Evolutionary conservation across 2,797 vertebrate genomes (phyloP).

Genomic region (Lophius americanus): DNA sequence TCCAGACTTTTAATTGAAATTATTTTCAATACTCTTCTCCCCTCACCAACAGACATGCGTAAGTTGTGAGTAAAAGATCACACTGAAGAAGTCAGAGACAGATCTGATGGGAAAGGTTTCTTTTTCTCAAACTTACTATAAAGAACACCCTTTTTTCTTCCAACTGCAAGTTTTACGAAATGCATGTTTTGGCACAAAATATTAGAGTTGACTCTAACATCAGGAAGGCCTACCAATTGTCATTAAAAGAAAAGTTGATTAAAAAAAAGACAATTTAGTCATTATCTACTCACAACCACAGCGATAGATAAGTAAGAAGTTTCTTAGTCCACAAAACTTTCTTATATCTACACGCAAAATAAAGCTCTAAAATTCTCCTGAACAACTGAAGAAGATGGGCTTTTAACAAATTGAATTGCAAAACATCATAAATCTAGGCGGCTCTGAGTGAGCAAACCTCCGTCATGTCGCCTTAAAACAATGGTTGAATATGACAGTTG

Average conservation of each 20-base stretch:
- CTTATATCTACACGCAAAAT: too few relatives aligned
- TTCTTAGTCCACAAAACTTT: too few relatives aligned
- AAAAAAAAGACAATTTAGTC: too few relatives aligned
- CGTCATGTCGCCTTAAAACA: too few relatives aligned
- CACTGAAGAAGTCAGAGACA: constrained; percentile 40
- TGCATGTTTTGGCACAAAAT: constrained; percentile 70
- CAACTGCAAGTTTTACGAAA: constrained; percentile 29
- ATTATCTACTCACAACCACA: too few relatives aligned
- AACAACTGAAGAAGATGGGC: too few relatives aligned
- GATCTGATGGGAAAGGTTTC: constrained; percentile 29
- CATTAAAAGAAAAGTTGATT: constrained; percentile 21
- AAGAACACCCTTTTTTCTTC: constrained; percentile 32
- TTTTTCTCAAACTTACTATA: background rate
- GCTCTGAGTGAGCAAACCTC: too few relatives aligned
- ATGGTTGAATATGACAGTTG: too few relatives aligned
- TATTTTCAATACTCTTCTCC: constrained; percentile 12
- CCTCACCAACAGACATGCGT: constrained; percentile 57
- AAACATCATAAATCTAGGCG: too few relatives aligned
- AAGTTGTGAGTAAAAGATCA: constrained; percentile 39
- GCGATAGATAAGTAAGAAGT: too few relatives aligned
- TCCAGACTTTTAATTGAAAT: constrained; percentile 7
- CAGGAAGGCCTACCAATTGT: constrained; percentile 8
- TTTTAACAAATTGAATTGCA: too few relatives aligned
- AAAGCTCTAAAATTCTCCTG: too few relatives aligned
- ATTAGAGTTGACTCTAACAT: constrained; percentile 37